Evolutionary conservation across 2,888 invertebrate genomes (phyloP), one percentile per base, ranked within the genome.

Genomic region (Phengaris arion): DNA sequence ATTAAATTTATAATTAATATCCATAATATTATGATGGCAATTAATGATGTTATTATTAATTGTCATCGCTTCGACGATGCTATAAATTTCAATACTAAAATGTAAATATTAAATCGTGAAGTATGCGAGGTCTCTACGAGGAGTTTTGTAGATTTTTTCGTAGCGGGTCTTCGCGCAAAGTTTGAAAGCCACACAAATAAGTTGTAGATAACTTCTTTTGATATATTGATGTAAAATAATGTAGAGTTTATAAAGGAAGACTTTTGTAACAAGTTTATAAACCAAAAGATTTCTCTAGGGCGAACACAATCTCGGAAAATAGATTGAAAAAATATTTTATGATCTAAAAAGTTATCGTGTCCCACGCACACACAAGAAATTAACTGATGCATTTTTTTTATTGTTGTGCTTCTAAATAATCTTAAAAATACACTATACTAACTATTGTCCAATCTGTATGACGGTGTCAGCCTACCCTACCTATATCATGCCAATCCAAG

Each of bases 201-300:
- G 82, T 87, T 84, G 73, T 75, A 73, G 79, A 78, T 83, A 87
- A 87, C 85, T 88, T 81, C 78, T 81, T 82, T 82, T 82, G 87
- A 86, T 86, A 80, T 82, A 81, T 76, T 76, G 64, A 77, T 76
- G 76, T 77, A 77, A 82, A 83, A 83, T 80, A 82, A 84, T 85
- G 85, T 83, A 85, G 85, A 81, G 84, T 87, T 86, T 82, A 72
- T 57, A 69, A 75, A 69, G 55, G 13, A 48, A 75, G 70, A 75
- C 48, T 75, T 75, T 45, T 46, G 9, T 55, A 75, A 55, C 51
- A 75, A 69, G 69, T 75, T 51, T 54, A 72, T 72, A 75, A 69
- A 70, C 69, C 48, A 46, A 75, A 70, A 75, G 55, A 70, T 75
- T 69, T 69, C 55, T 57, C 75, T 70, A 69, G 45, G 48, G 22